Evolutionary conservation across 1,140 invertebrate species (phyloP).

Genomic region (Berghia stephanieae): DNA sequence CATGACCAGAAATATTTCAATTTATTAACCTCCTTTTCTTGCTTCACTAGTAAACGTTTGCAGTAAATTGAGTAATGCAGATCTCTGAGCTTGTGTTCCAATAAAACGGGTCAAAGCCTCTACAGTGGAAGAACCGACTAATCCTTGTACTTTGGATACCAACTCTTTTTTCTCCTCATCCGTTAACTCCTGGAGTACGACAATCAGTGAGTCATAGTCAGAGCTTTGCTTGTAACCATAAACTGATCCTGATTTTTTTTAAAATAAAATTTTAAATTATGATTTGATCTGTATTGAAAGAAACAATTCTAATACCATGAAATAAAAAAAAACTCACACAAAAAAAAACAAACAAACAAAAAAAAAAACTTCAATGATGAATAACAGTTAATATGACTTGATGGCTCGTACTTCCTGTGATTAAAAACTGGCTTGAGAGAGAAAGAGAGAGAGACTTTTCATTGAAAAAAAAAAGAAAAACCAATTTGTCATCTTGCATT

Average conservation of each 20-base stretch:
- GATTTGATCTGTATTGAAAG: too few relatives aligned
- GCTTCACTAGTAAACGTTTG: slow-evolving; percentile 27
- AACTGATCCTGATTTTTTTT: slow-evolving; percentile 44
- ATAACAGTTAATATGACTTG: too few relatives aligned
- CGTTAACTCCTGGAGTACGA: slow-evolving; percentile 48
- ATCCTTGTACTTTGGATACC: slow-evolving; percentile 54
- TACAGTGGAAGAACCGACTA: slow-evolving; percentile 52
- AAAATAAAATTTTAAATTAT: background rate
- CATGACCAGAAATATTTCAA: background rate
- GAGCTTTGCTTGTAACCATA: slow-evolving; percentile 50
- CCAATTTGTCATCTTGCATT: too few relatives aligned
- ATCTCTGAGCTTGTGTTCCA: slow-evolving; percentile 44
- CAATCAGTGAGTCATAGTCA: slow-evolving; percentile 54
- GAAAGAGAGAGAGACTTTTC: too few relatives aligned
- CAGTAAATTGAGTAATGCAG: slow-evolving; percentile 39
- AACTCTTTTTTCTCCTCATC: slow-evolving; percentile 51
- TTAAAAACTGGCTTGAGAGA: too few relatives aligned
- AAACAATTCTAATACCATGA: too few relatives aligned
- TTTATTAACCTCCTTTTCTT: slow-evolving; percentile 17
- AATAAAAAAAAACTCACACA: too few relatives aligned
- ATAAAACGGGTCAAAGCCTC: slow-evolving; percentile 56
- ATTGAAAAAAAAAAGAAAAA: too few relatives aligned
- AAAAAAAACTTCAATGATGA: too few relatives aligned
- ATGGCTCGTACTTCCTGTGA: too few relatives aligned
- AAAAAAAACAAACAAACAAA: too few relatives aligned